A percentile compares a stretch with the other conserved stretches of the same genome.
Conservation (phyloP, 2,113 vertebrate genomes). For the Pelodiscus sinensis region DNA sequence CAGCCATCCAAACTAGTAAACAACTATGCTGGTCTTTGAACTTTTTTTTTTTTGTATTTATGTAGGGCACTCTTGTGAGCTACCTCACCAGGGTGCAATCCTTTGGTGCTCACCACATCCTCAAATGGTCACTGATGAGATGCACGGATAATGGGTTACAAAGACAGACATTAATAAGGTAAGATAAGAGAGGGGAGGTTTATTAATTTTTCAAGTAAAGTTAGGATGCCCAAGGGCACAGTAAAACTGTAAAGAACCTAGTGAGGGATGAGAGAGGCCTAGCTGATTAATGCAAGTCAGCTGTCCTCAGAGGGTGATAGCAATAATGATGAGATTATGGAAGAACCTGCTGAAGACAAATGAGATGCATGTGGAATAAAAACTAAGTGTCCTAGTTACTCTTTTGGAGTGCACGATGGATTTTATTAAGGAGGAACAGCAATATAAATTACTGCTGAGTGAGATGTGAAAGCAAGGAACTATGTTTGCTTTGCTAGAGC, state of each 20-base stretch:
- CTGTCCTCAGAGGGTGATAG: constrained; percentile 84
- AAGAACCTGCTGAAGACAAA: constrained; percentile 84
- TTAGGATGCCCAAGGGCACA: constrained; percentile 85
- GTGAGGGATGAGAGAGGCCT: constrained; percentile 82
- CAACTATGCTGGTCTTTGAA: constrained; percentile 50
- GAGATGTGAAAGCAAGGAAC: constrained; percentile 23
- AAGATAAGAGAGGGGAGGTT: constrained; percentile 86
- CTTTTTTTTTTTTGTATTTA: constrained; percentile 53
- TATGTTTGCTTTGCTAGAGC: constrained; percentile 31
- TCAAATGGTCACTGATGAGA: constrained; percentile 82
- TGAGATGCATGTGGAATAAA: constrained; percentile 83
- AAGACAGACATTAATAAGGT: constrained; percentile 87
- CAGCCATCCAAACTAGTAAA: constrained; percentile 57
- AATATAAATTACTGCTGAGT: constrained; percentile 60
- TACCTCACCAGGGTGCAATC: constrained; percentile 66
- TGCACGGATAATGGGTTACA: constrained; percentile 84
- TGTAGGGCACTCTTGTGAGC: constrained; percentile 60
- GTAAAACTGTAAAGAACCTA: constrained; percentile 86
- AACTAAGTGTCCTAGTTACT: constrained; percentile 82
- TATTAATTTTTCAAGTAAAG: constrained; percentile 88
- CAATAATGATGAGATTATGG: constrained; percentile 86
- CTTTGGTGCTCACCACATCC: constrained; percentile 74
- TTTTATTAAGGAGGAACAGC: constrained; percentile 78
- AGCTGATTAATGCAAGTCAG: constrained; percentile 85
- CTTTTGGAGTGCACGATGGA: constrained; percentile 77